phyloP scores from a whole-genome alignment of 2,888 invertebrate species.

The Papilio gigon region DNA sequence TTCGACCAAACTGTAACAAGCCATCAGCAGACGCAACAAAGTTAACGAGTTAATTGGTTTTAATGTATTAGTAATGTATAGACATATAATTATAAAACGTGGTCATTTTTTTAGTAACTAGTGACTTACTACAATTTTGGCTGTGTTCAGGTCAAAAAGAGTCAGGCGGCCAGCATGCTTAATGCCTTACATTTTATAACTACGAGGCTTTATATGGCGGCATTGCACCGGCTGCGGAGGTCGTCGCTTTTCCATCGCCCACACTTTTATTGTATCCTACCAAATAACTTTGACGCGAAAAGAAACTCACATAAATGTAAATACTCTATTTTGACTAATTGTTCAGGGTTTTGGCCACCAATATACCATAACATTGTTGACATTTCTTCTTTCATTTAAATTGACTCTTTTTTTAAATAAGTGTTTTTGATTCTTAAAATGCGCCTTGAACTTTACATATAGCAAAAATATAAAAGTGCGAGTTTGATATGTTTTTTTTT shows the following conservation, averaged over 20 bases:
- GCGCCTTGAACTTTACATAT: background rate
- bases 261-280: background rate
- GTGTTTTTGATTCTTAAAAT: background rate
- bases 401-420: background rate
- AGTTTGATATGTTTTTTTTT: too few species aligned
- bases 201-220: background rate
- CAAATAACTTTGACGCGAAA: background rate
- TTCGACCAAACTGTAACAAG: background rate
- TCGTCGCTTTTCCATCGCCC: background rate
- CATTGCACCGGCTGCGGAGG: background rate
- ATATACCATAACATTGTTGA: background rate
- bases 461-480: background rate
- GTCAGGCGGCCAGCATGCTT: too few species aligned
- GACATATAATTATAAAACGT: background rate
- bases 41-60: background rate
- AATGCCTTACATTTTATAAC: background rate
- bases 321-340: background rate
- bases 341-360: background rate
- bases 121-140: background rate
- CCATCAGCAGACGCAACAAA: background rate
- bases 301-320: background rate
- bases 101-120: background rate
- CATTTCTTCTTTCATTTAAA: background rate
- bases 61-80: background rate
- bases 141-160: constrained; percentile 5